phyloP scores from a whole-genome alignment of 1,140 invertebrate genomes.

The Psilanteris sp. region DNA sequence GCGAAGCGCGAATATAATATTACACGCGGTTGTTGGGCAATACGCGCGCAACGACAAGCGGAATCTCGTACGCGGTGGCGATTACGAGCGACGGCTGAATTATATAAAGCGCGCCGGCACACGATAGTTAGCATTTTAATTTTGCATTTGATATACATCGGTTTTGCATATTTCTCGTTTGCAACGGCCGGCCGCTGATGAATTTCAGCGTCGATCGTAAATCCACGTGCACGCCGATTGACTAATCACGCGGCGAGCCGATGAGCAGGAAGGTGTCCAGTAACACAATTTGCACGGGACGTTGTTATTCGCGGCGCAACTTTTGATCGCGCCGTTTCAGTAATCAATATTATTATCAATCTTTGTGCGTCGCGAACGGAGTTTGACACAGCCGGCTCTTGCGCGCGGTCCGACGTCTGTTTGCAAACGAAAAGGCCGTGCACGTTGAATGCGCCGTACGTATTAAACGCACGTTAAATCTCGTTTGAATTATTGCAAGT shows the following conservation, averaged over 20 bases:
- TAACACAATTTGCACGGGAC: constrained; percentile 12
- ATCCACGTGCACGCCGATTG: constrained; percentile 42
- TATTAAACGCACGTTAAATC: too few species aligned
- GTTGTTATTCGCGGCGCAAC: too few species aligned
- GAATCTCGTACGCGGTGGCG: constrained; percentile 50
- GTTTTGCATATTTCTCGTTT: constrained; percentile 56
- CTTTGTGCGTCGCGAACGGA: too few species aligned
- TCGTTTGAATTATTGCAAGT: too few species aligned
- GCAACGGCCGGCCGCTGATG: constrained; percentile 26
- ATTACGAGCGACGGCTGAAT: constrained; percentile 55
- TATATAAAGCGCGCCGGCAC: constrained; percentile 50
- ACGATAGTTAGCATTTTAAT: constrained; percentile 55
- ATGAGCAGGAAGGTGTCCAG: constrained; percentile 3
- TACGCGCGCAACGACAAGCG: constrained; percentile 31
- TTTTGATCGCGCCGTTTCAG: too few species aligned
- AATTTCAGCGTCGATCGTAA: constrained; percentile 46
- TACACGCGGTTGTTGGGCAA: constrained; percentile 51
- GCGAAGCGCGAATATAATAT: constrained; percentile 49
- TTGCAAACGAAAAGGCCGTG: too few species aligned
- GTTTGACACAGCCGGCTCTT: too few species aligned
- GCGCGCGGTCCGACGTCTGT: too few species aligned
- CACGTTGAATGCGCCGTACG: too few species aligned
- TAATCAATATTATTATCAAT: too few species aligned
- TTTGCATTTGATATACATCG: constrained; percentile 53
- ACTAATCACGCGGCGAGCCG: constrained; percentile 34